Conservation (phyloP, 1,140 invertebrate species). For the Globodera ellingtonae region DNA sequence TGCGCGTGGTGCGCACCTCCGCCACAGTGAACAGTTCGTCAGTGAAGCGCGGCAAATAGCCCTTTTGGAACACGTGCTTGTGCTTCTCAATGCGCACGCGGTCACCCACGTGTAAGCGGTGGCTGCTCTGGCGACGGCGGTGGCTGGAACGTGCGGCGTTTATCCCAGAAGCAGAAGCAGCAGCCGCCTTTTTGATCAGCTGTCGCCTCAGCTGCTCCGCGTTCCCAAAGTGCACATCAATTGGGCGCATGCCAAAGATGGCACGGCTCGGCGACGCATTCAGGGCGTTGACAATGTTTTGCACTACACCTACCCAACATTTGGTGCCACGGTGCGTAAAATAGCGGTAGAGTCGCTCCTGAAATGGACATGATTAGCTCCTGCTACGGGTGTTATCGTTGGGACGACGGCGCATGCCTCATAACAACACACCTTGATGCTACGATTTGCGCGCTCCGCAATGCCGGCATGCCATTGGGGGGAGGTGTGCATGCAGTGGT, state of each 20-base stretch:
- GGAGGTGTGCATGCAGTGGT: slow-evolving; percentile 16
- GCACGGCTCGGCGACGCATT: slow-evolving; percentile 29
- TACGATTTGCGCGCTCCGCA: slow-evolving; percentile 43
- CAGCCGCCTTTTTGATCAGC: too few relatives aligned
- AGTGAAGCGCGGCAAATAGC: slow-evolving; percentile 31
- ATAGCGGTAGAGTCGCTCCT: slow-evolving; percentile 39
- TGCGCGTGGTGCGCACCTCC: not conserved
- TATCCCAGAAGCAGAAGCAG: too few relatives aligned
- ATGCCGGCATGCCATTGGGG: slow-evolving; percentile 46
- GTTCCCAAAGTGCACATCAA: too few relatives aligned
- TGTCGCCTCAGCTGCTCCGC: not conserved
- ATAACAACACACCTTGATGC: slow-evolving; percentile 40
- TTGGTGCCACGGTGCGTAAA: slow-evolving; percentile 39
- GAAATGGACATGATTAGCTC: too few relatives aligned
- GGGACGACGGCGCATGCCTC: too few relatives aligned
- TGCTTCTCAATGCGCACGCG: slow-evolving; percentile 26
- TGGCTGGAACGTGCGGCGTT: too few relatives aligned
- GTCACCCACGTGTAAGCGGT: slow-evolving; percentile 8
- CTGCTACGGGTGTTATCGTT: too few relatives aligned
- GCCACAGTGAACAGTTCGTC: slow-evolving; percentile 33
- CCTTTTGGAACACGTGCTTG: slow-evolving; percentile 31
- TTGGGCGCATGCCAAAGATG: too few relatives aligned
- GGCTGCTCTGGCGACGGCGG: not conserved
- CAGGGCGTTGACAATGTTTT: slow-evolving; percentile 37
- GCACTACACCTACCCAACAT: slow-evolving; percentile 42